Conservation (phyloP, 2,797 vertebrate species). For the Sparidentex hasta region DNA sequence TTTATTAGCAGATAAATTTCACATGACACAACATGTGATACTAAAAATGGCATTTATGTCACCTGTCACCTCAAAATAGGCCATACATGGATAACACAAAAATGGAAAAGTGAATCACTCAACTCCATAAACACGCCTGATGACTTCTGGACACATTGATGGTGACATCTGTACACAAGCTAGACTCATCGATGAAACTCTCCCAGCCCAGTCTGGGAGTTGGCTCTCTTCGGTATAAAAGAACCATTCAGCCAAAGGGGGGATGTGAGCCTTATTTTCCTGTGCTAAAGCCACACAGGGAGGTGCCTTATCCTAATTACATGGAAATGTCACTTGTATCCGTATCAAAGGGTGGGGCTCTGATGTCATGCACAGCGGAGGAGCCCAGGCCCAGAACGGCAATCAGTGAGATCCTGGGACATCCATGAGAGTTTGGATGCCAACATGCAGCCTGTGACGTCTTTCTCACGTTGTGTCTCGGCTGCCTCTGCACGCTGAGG, state of each 20-base stretch:
- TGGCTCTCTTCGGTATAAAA: slow-evolving; percentile 72
- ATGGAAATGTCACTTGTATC: slow-evolving; percentile 82
- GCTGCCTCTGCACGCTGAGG: slow-evolving; percentile 36
- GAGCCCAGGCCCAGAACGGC: slow-evolving; percentile 50
- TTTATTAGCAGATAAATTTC: slow-evolving; percentile 68
- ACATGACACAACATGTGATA: slow-evolving; percentile 13
- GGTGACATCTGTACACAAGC: slow-evolving; percentile 76
- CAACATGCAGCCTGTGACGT: slow-evolving; percentile 57
- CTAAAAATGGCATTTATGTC: not conserved
- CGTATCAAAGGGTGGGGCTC: slow-evolving; percentile 77
- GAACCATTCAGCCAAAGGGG: slow-evolving; percentile 76
- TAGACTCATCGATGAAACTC: slow-evolving; percentile 75
- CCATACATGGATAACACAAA: slow-evolving; percentile 56
- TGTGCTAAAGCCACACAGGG: slow-evolving; percentile 75
- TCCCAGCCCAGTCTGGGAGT: slow-evolving; percentile 72
- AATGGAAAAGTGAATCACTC: slow-evolving; percentile 66
- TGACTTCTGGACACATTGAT: slow-evolving; percentile 64
- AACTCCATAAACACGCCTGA: slow-evolving; percentile 66
- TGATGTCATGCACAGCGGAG: slow-evolving; percentile 73
- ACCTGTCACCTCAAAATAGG: slow-evolving; percentile 41
- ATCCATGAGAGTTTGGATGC: slow-evolving; percentile 49
- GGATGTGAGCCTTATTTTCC: slow-evolving; percentile 82
- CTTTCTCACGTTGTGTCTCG: slow-evolving; percentile 58
- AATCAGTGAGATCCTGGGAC: slow-evolving; percentile 61
- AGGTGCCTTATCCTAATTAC: slow-evolving; percentile 79